Evolutionary conservation across 1,140 invertebrate genomes (phyloP).

Genomic region (Drosophila sproati): DNA sequence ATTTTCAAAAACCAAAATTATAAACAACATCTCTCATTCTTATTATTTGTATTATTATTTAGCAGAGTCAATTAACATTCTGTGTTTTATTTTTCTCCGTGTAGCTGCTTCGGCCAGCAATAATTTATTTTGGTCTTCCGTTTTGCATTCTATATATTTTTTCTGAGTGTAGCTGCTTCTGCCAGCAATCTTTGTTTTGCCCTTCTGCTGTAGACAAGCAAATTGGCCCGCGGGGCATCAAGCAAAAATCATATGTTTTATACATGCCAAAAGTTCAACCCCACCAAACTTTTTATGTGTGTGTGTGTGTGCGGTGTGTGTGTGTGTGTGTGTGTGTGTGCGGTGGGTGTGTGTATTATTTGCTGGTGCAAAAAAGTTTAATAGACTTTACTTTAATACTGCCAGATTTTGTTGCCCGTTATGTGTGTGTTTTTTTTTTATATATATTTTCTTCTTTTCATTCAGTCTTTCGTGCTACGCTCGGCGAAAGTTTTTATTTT

Average conservation of each 20-base stretch:
- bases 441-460: neutral
- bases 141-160: too few species aligned
- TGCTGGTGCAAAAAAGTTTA: constrained; percentile 59
- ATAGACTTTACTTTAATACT: constrained; percentile 77
- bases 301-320: constrained; percentile 8
- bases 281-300: constrained; percentile 32
- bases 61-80: too few species aligned
- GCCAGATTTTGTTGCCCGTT: constrained; percentile 18
- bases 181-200: constrained; percentile 13
- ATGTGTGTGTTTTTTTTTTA: neutral
- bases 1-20: too few species aligned
- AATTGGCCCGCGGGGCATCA: constrained; percentile 78
- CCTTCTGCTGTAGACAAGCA: constrained; percentile 75
- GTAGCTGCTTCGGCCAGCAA: too few species aligned
- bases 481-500: constrained; percentile 68
- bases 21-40: too few species aligned
- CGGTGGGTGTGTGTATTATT: neutral
- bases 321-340: constrained; percentile 8
- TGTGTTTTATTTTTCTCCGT: too few species aligned
- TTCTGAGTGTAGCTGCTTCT: neutral
- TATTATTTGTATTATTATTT: too few species aligned
- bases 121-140: too few species aligned
- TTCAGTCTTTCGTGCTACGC: neutral
- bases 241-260: constrained; percentile 82
- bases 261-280: constrained; percentile 67